Percentiles rank a stretch among this genome's conserved stretches.
These are phyloP conservation scores for Lepus oiostolus DNA, from an alignment of 2,797 vertebrate species.

Conservation along the genomic window DNA sequence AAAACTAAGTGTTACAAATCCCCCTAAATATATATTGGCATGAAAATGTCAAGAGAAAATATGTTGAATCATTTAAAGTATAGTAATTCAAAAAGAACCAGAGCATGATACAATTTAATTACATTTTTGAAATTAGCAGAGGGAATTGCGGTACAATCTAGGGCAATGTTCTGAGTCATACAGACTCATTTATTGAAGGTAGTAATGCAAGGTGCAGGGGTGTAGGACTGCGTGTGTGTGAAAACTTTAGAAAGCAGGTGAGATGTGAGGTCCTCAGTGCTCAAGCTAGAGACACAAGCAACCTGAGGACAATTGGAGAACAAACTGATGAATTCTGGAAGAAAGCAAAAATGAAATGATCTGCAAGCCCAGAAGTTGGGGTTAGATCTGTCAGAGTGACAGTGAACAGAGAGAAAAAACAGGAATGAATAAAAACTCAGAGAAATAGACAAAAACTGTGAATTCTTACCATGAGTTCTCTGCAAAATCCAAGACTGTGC, in stretches of 20 bases:
- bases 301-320: background rate
- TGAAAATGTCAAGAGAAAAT: conserved; percentile 36
- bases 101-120: conserved; percentile 21
- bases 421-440: background rate
- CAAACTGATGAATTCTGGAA: fast-evolving
- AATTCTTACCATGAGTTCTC: background rate
- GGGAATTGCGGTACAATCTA: background rate
- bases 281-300: background rate
- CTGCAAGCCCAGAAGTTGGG: background rate
- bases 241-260: background rate
- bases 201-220: background rate
- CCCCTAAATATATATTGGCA: background rate
- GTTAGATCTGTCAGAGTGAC: background rate
- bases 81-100: background rate
- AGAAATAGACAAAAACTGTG: background rate
- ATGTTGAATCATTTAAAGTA: background rate
- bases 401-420: background rate
- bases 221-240: too few species aligned
- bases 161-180: background rate
- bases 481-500: background rate
- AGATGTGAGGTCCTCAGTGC: background rate
- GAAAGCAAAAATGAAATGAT: background rate
- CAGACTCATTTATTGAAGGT: background rate
- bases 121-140: background rate
- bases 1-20: conserved; percentile 48